Evolutionary conservation across 2,113 vertebrate species (phyloP), one percentile per base, ranked within the genome.

Genomic region (Caloenas nicobarica): DNA sequence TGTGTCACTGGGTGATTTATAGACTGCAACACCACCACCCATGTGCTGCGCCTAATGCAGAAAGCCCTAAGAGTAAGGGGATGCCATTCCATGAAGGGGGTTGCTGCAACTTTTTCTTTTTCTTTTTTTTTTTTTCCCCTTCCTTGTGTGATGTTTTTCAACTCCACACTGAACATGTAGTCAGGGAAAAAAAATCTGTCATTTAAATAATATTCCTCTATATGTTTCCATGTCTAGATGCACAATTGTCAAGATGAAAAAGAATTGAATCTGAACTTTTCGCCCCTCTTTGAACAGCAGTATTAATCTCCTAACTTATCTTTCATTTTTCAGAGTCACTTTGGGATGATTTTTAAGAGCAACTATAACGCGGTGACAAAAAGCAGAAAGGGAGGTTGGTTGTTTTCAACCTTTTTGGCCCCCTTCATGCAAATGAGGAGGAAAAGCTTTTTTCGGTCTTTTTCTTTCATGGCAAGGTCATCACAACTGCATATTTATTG

Each of bases 271-370:
- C 25, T 56, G 17, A 40, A 89, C 51, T 5, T 56, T 50, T 21
- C 0, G 3, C 8, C 29, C 0, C 3, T 3, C 22, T 86, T 81
- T 73, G 9, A 73, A 53, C 12, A 66, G 34, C 42, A 31, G 21
- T 62, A 34, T 71, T 28, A 46, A 57, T 89, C 21, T 38, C 9
- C 19, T 40, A 56, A 19, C 2, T n/a, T 65, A 2, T 31, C 6
- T 53, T 25, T 68, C 7, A 4, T 65, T 88, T 93, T 89, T 29
- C 10, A 73, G 33, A 69, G 42, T 86, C 31, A 16, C 12, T 83
- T 72, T 62, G n/a, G 18, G 16, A 6, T 61, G 24, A 44, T 93
- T 42, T 76, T 85, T 85, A 14, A 68, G 31, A 84, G n/a, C 31
- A 81, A 91, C 76, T 34, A 6, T 93, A 83, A 73, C 42, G 9